Evolutionary conservation across 37 sponge, comb jelly and placozoan genomes (phyloP).

Genomic region (Chondrosia reniformis): DNA sequence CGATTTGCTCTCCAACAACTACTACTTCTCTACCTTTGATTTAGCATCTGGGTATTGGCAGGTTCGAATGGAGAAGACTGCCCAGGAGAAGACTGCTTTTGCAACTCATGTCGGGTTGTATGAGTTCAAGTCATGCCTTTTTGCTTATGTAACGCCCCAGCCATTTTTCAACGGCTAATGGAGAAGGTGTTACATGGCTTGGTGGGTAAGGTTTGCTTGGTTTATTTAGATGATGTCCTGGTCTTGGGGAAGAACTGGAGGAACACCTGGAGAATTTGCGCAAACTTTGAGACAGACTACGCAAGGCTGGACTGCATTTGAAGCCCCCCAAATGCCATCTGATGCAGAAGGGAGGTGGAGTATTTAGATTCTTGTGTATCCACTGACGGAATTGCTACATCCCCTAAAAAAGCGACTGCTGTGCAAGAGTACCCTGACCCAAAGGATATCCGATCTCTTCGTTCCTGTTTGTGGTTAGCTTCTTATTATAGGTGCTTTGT

Average conservation of each 20-base stretch:
- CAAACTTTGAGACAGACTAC: background rate
- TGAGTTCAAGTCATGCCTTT: constrained; percentile 62
- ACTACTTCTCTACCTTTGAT: constrained; percentile 48
- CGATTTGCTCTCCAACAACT: constrained; percentile 13
- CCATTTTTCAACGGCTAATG: constrained; percentile 46
- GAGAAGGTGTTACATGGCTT: constrained; percentile 24
- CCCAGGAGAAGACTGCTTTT: constrained; percentile 60
- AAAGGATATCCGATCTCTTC: background rate
- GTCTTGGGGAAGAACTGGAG: constrained; percentile 18
- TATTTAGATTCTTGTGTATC: constrained; percentile 11
- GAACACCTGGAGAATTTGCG: constrained; percentile 18
- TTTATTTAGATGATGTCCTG: constrained; percentile 36
- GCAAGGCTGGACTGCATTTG: constrained; percentile 15
- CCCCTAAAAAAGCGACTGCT: constrained; percentile 12
- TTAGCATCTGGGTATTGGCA: constrained; percentile 63
- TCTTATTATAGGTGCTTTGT: constrained; percentile 25
- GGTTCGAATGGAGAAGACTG: constrained; percentile 20
- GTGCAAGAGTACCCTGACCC: constrained; percentile 23
- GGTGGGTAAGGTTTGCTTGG: constrained; percentile 2
- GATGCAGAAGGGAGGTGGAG: background rate
- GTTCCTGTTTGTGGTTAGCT: constrained; percentile 25
- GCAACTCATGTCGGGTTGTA: constrained; percentile 46
- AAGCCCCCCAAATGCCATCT: constrained; percentile 33
- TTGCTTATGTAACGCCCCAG: constrained; percentile 47
- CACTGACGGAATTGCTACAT: constrained; percentile 2